Base-by-base conservation (phyloP, 2,888 invertebrate species). In the Pseudococcus jackbeardsleyi region DNA sequence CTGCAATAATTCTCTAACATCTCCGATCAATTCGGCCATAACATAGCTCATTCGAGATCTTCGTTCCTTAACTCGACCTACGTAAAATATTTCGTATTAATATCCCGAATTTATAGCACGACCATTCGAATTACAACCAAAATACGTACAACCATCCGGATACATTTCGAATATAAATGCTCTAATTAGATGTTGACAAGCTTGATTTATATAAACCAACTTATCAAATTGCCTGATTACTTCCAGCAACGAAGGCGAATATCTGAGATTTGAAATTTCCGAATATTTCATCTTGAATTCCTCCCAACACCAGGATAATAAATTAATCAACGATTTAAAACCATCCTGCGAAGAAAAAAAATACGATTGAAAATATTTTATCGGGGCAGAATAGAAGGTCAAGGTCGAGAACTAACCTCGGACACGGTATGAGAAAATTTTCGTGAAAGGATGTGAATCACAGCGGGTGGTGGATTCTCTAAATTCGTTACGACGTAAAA, bases 231-330 rank as follows among this genome's bases (percentile, higher is more conserved):
- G 96, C 89, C 93, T 91, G 92, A 93, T 90, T 2, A 93, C 77
- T 79, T 87, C 87, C 12, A 87, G 54, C 50, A 87, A 33, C 54
- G 72, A 48, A n/a, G 87, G 87, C 11, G 87, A 87, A 33, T 77
- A 87, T 54, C 79, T 77, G 7, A 87, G 26, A 54, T 87, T 87
- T 6, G 87, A 87, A n/a, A 87, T 79, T 19, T 87, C 79, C 26
- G 77, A 68, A 50, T 87, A 87, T 82, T 94, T 94, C 48, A 94
- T 93, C 91, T 96, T 96, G 90, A 97, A 96, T 0, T 96, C 95
- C 89, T 95, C 95, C 98, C 98, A 98, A 89, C 97, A 96, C 97
- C 97, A 98, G 90, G 96, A 95, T n/a, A 98, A 92, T 39, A 98
- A 92, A 0, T 95, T 94, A 89, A 97, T 94, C 39, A 98, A 92